Percentiles rank a stretch among this genome's conserved stretches.
Conservation (phyloP, 2,888 invertebrate species). For the Hemithea aestivaria region DNA sequence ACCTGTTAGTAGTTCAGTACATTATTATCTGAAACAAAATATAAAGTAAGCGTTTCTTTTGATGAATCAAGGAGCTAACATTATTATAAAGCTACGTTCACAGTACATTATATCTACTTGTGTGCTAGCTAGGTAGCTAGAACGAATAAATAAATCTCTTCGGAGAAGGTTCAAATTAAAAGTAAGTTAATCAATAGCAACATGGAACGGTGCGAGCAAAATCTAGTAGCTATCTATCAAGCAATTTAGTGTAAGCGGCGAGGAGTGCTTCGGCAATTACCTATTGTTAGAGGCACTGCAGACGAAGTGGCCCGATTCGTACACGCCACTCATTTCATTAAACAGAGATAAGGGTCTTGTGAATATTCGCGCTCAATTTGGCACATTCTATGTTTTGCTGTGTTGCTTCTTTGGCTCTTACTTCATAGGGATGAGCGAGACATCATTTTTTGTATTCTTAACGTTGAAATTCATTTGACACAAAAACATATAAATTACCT, state of each 20-base stretch:
- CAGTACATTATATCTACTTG: too few species aligned
- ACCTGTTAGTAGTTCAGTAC: too few species aligned
- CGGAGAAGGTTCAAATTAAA: conserved; percentile 4
- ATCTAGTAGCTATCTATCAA: conserved; percentile 30
- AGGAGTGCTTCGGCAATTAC: conserved; percentile 45
- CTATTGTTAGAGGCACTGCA: conserved; percentile 49
- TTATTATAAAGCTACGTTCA: too few species aligned
- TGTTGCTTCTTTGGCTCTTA: conserved; percentile 7
- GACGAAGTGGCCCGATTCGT: conserved; percentile 50
- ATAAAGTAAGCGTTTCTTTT: too few species aligned
- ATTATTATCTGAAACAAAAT: too few species aligned
- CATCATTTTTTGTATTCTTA: conserved; percentile 11
- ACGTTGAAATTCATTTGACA: conserved; percentile 13
- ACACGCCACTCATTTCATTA: conserved; percentile 67
- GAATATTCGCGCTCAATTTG: conserved; percentile 53
- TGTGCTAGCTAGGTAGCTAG: too few species aligned
- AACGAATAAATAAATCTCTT: too few species aligned
- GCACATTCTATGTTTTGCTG: conserved; percentile 31
- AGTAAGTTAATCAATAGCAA: conserved; percentile 14
- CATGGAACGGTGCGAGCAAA: conserved; percentile 17
- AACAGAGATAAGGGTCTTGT: conserved; percentile 64
- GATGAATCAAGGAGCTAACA: too few species aligned
- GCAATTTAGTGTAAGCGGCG: conserved; percentile 37
- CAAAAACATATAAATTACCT: conserved; percentile 8
- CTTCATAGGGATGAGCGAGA: conserved; percentile 16